Evolutionary conservation across 2,113 vertebrate species (phyloP).

Genomic region (Brachionichthys hirsutus): DNA sequence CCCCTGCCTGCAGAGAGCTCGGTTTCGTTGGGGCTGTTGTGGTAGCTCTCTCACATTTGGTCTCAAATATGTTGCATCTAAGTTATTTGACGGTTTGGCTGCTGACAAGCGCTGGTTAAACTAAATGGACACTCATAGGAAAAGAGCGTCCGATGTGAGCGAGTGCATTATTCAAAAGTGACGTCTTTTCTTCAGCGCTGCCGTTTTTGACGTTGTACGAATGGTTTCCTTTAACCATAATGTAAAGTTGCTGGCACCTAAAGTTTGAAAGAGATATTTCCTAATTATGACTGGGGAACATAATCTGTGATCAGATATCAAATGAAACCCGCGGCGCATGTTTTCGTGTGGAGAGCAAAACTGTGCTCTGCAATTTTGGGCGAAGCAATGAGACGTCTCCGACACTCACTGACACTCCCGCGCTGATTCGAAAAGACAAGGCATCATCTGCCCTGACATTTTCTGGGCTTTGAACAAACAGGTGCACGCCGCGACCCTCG

Average conservation of each 20-base stretch:
- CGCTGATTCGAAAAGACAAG: slow-evolving; percentile 50
- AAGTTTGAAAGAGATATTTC: slow-evolving; percentile 60
- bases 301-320: slow-evolving; percentile 74
- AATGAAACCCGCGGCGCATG: slow-evolving; percentile 64
- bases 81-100: slow-evolving; percentile 69
- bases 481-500: slow-evolving; percentile 61
- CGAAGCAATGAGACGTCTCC: slow-evolving; percentile 62
- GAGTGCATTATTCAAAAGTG: slow-evolving; percentile 54
- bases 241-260: slow-evolving; percentile 55
- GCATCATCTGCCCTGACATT: slow-evolving; percentile 45
- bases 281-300: slow-evolving; percentile 66
- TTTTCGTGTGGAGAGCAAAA: slow-evolving; percentile 58
- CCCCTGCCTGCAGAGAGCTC: slow-evolving; percentile 43
- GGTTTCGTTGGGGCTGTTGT: slow-evolving; percentile 53
- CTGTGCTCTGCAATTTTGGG: slow-evolving; percentile 68
- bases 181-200: slow-evolving; percentile 34
- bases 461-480: slow-evolving; percentile 60
- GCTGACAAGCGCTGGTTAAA: slow-evolving; percentile 60
- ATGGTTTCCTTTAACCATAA: slow-evolving; percentile 67
- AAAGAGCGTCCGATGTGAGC: slow-evolving; percentile 31
- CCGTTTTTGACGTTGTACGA: slow-evolving; percentile 45
- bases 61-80: slow-evolving; percentile 60
- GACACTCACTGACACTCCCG: slow-evolving; percentile 52
- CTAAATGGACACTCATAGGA: slow-evolving; percentile 40
- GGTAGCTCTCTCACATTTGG: slow-evolving; percentile 58